A percentile compares a stretch with the other conserved stretches of the same genome.
These are phyloP conservation scores for Cosmorhoe ocellata DNA, from an alignment of 2,888 invertebrate genomes.

Conservation along the genomic window DNA sequence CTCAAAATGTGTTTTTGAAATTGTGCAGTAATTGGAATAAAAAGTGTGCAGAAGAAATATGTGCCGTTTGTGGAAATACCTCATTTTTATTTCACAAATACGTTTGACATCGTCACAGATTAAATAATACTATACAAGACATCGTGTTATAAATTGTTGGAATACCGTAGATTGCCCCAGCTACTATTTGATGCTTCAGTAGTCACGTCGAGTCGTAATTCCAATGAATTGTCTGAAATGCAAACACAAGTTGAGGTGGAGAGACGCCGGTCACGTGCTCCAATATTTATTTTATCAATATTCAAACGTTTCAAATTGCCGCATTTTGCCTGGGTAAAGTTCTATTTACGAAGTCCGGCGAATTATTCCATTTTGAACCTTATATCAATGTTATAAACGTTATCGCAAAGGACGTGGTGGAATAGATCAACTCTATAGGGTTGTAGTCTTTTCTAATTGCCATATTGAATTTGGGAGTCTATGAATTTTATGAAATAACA, in stretches of 20 bases:
- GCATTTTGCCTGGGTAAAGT: slow-evolving; percentile 44
- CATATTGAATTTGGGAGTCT: neutral
- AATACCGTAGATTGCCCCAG: neutral
- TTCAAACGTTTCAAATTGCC: slow-evolving; percentile 60
- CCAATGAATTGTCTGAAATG: slow-evolving; percentile 41
- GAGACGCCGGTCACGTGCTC: slow-evolving; percentile 59
- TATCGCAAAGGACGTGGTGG: no score
- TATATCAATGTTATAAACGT: no score
- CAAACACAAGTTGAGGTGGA: slow-evolving; percentile 40
- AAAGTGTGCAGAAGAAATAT: no score
- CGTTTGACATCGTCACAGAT: no score
- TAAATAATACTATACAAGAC: no score
- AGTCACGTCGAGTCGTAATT: slow-evolving; percentile 29
- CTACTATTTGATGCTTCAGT: slow-evolving; percentile 19
- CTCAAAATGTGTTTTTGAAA: no score
- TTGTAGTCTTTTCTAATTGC: slow-evolving; percentile 9
- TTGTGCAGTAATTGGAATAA: no score
- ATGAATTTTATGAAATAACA: neutral
- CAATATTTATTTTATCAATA: slow-evolving; percentile 77
- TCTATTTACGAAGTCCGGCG: no score
- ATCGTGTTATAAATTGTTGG: neutral
- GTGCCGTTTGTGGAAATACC: no score
- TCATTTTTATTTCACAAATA: no score
- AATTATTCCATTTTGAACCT: no score
- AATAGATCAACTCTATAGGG: no score